Base-by-base conservation (phyloP, 1,140 invertebrate genomes). In the Caenorhabditis inopinata region DNA sequence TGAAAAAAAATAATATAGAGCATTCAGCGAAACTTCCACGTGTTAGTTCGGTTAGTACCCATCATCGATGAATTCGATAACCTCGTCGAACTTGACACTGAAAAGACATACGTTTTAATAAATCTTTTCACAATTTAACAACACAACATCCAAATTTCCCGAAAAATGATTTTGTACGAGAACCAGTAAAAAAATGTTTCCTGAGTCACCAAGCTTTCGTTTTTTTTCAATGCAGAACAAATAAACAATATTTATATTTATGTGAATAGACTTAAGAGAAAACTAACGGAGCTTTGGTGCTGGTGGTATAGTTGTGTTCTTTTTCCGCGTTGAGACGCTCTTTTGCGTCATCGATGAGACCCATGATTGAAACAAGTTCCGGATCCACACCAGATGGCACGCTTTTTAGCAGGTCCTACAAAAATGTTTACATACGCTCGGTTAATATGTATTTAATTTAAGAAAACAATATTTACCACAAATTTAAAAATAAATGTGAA, bases 71-170 rank as follows among this genome's bases (percentile, higher is more conserved):
- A 38, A 68, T 18, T 68, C 32, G 58, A 18, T 11, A 29, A 68
- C n/a, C 16, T 68, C 58, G 29, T 68, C 58, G 58, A 68, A 68
- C n/a, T 68, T 38, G 58, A 68, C 58, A 21, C 58, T 68, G 58
- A 35, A 68, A 68, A 68, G 38, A 16, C 9, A n/a, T n/a, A n/a
- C n/a, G n/a, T n/a, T n/a, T n/a, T n/a, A n/a, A n/a, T n/a, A n/a
- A n/a, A n/a, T n/a, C n/a, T n/a, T n/a, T n/a, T 42, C 38, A 14
- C 5, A 42, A 42, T 7, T 42, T 42, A 42, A 42, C 14, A 7
- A 14, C 6, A 7, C 14, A 42, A 42, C 5, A 42, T 42, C 38
- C 6, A 42, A 42, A 42, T 42, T 42, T 42, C 38, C 6, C 6
- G 14, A 42, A 42, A 42, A 42, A 42, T 42, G 5, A 42, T 42